Conservation (phyloP, 2,888 invertebrate species). For the Lasioglossum vierecki region DNA sequence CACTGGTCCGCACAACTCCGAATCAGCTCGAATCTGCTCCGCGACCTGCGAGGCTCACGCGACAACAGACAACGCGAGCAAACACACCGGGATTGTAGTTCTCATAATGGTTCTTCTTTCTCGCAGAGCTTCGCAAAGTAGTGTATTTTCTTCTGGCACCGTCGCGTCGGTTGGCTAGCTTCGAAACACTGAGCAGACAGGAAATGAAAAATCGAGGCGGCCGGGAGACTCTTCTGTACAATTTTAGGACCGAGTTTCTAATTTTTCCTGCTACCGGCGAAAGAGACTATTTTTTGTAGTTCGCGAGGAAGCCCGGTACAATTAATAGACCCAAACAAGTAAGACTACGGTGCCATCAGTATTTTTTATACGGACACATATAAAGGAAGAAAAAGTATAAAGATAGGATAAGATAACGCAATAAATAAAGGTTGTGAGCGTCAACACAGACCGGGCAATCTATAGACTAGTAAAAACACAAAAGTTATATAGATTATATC, state of each 20-base stretch:
- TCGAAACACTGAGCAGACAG: background rate
- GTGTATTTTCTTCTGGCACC: background rate
- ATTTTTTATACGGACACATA: too few species aligned
- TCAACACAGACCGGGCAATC: too few species aligned
- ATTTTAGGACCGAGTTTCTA: background rate
- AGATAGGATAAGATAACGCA: too few species aligned
- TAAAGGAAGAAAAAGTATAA: too few species aligned
- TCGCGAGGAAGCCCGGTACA: too few species aligned
- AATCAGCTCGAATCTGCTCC: background rate
- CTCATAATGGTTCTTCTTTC: slow-evolving; percentile 34
- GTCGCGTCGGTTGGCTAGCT: background rate
- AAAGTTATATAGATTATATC: too few species aligned
- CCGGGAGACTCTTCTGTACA: background rate
- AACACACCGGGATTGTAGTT: slow-evolving; percentile 40
- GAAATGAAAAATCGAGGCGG: slow-evolving; percentile 7
- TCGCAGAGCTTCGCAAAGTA: slow-evolving; percentile 4
- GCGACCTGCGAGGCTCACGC: slow-evolving; percentile 4
- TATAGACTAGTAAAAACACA: too few species aligned
- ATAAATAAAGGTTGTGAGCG: too few species aligned
- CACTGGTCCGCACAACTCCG: background rate
- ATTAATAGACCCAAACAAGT: too few species aligned
- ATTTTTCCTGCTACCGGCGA: background rate
- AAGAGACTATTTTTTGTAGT: background rate
- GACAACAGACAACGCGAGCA: background rate
- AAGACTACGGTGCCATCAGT: too few species aligned